phyloP scores from a whole-genome alignment of 1,140 invertebrate genomes.

The Hyles euphorbiae region DNA sequence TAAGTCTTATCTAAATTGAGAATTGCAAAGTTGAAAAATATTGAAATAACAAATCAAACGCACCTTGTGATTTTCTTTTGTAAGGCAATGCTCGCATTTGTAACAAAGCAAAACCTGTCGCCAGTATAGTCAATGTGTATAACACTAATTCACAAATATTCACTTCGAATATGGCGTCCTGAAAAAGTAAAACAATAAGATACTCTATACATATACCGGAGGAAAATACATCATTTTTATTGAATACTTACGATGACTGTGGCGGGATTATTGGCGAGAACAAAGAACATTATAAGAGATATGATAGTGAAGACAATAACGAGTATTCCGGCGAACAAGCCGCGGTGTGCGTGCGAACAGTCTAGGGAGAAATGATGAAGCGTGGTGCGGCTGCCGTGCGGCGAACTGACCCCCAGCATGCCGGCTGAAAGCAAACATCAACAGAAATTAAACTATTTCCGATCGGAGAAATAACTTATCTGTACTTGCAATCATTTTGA shows the following conservation, averaged over 20 bases:
- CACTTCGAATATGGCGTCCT: conserved; percentile 83
- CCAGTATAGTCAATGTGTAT: conserved; percentile 78
- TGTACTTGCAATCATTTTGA: too few relatives aligned
- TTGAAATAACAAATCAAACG: conserved; percentile 8
- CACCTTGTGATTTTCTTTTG: conserved; percentile 76
- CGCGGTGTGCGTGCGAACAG: conserved; percentile 91
- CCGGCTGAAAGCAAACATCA: conserved; percentile 41
- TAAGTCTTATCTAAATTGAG: too few relatives aligned
- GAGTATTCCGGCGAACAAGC: conserved; percentile 90
- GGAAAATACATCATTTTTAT: too few relatives aligned
- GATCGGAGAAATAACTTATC: too few relatives aligned
- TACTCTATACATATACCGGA: background rate
- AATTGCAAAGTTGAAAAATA: too few relatives aligned
- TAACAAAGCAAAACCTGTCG: conserved; percentile 77
- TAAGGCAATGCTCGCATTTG: conserved; percentile 79
- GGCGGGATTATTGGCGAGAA: conserved; percentile 83
- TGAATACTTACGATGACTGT: conserved; percentile 74
- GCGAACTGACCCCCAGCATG: conserved; percentile 61
- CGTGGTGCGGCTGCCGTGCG: conserved; percentile 48
- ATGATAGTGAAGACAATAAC: conserved; percentile 91
- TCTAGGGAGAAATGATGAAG: conserved; percentile 90
- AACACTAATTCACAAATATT: conserved; percentile 85
- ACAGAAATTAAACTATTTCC: background rate
- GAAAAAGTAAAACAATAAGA: conserved; percentile 29
- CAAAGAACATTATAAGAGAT: conserved; percentile 93